Evolutionary conservation across 2,888 invertebrate genomes (phyloP), one percentile per base, ranked within the genome.

Genomic region (Pristionchus fissidentatus): DNA sequence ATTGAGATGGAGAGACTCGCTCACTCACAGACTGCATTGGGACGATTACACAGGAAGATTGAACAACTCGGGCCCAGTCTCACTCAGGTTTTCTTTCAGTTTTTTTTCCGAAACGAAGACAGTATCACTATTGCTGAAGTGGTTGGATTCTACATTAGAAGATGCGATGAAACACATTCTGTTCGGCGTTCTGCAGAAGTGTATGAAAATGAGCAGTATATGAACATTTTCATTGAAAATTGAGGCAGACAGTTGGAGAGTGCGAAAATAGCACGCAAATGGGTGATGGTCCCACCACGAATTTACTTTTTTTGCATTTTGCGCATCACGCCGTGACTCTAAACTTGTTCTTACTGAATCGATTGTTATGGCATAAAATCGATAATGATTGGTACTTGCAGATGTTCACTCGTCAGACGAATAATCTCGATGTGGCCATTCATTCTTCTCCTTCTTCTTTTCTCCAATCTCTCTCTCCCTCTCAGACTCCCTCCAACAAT

Each of bases 1-100:
- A 88, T 90, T n/a, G 90, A 90, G 83, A 84, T 87, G 83, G 88
- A 90, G 75, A 78, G 90, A 70, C 77, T 90, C 73, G 89, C 88
- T 22, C 90, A 90, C 84, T 87, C 86, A 52, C 88, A 90, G 70
- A 88, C 89, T 22, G 90, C 90, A 26, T 73, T 89, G 29, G 90
- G 90, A 35, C 43, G 90, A 77, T 86, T 88, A 62, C 88, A 90
- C 77, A 84, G 89, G 77, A 90, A 89, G 80, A 88, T 90, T 60
- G 88, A 89, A 29, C 89, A 87, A 35, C 70, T 90, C 75, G 90
- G 86, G 32, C 90, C 88, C 4, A 88, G 86, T 84, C 78, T 90
- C 1, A 87, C 87, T 79, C 87, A 87, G 84, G 89, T 87, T 46
- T 29, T 60, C n/a, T n/a, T n/a, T n/a, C n/a, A n/a, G n/a, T n/a